A percentile compares a stretch with the other conserved stretches of the same genome.
Evolutionary conservation across 1,140 invertebrate genomes (phyloP).

Genomic region (Drosophila obscura): DNA sequence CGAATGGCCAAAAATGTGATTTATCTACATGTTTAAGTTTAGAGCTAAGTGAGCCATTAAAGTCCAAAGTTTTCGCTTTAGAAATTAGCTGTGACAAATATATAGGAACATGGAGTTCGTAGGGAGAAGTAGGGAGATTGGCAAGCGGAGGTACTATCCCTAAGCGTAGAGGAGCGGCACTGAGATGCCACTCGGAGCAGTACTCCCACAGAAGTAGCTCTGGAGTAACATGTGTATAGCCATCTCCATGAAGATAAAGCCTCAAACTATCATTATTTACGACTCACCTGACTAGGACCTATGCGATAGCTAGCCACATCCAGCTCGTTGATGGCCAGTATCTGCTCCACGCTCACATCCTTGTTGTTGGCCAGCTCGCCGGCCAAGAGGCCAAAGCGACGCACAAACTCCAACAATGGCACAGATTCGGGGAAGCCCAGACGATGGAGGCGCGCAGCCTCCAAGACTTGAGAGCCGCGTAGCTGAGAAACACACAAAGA

Average conservation of each 20-base stretch:
- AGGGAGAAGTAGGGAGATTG: no score
- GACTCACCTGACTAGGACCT: conserved; percentile 93
- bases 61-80: conserved; percentile 33
- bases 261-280: no score
- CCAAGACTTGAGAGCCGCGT: conserved; percentile 94
- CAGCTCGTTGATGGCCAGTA: conserved; percentile 93
- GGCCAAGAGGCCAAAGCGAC: conserved; percentile 84
- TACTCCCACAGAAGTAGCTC: no score
- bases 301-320: conserved; percentile 94
- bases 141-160: no score
- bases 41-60: conserved; percentile 15
- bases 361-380: conserved; percentile 85
- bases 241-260: no score
- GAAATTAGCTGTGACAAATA: conserved; percentile 5
- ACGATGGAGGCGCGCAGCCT: conserved; percentile 94
- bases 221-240: no score
- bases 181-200: no score
- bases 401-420: conserved; percentile 93
- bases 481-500: conserved; percentile 84
- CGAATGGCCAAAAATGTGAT: conserved; percentile 55
- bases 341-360: conserved; percentile 89
- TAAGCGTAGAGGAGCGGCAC: no score
- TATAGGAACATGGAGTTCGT: no score
- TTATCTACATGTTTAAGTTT: conserved; percentile 9
- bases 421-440: conserved; percentile 96